These are phyloP conservation scores for Terrapene triunguis DNA, from an alignment of 2,113 vertebrate genomes.

Conservation along the genomic window DNA sequence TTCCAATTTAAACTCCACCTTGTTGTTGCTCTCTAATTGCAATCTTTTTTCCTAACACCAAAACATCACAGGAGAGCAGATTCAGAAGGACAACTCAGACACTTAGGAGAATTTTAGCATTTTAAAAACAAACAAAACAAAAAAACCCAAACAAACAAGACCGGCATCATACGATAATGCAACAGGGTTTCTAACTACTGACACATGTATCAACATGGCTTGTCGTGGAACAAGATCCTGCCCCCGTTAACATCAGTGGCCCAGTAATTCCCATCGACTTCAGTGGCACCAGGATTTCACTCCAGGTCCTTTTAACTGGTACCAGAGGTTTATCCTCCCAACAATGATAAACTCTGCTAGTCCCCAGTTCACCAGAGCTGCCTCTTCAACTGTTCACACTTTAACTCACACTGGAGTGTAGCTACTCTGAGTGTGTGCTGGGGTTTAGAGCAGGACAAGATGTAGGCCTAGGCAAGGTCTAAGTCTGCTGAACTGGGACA, in stretches of 20 bases:
- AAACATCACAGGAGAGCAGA: neutral
- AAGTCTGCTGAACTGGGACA: rapidly evolving
- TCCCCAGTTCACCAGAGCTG: neutral
- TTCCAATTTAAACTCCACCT: neutral
- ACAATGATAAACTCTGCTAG: neutral
- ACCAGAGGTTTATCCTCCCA: neutral
- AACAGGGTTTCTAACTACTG: neutral
- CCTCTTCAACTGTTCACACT: neutral
- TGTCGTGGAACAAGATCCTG: neutral
- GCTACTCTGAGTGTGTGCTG: rapidly evolving
- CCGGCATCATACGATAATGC: neutral
- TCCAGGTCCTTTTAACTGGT: rapidly evolving
- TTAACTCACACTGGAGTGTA: neutral
- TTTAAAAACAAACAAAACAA: neutral
- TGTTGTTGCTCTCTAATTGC: neutral
- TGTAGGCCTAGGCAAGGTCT: neutral
- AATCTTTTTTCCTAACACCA: neutral
- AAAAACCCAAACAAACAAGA: no score
- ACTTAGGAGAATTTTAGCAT: rapidly evolving
- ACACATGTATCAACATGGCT: neutral
- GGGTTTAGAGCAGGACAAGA: rapidly evolving
- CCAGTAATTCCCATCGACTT: no score
- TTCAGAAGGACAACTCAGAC: neutral
- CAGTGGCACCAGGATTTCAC: rapidly evolving
- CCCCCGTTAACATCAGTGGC: rapidly evolving